Percentiles rank a stretch among this genome's conserved stretches.
Evolutionary conservation across 2,797 vertebrate genomes (phyloP).

Genomic region (Pipistrellus nathusii): DNA sequence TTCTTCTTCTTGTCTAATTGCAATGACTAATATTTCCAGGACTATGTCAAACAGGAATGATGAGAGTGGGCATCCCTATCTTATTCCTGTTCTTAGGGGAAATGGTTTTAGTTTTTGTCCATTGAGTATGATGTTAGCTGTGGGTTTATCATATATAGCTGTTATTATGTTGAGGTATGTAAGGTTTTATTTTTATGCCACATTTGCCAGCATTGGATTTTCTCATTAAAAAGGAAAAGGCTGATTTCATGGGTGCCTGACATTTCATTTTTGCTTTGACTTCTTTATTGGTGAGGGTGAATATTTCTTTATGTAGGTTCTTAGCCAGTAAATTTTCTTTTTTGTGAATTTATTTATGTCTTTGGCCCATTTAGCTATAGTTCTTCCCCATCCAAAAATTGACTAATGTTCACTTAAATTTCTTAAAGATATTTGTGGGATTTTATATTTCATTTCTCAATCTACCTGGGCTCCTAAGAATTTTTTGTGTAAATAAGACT

Average conservation of each 20-base stretch:
- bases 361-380: background rate
- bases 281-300: background rate
- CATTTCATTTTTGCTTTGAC: slow-evolving; percentile 4
- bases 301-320: background rate
- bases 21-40: too few relatives aligned
- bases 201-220: background rate
- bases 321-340: background rate
- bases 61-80: too few relatives aligned
- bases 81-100: too few relatives aligned
- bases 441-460: background rate
- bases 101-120: too few relatives aligned
- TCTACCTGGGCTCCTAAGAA: background rate
- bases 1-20: too few relatives aligned
- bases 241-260: background rate
- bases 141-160: too few relatives aligned
- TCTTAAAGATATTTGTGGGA: background rate
- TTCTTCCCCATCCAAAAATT: background rate
- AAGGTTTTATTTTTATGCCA: background rate
- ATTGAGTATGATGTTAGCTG: too few relatives aligned
- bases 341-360: slow-evolving; percentile 31
- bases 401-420: background rate
- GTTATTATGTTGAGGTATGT: too few relatives aligned
- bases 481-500: background rate
- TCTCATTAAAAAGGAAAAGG: background rate
- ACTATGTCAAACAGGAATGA: too few relatives aligned